Evolutionary conservation across 2,113 vertebrate species (phyloP).

Genomic region (Octodon degus): DNA sequence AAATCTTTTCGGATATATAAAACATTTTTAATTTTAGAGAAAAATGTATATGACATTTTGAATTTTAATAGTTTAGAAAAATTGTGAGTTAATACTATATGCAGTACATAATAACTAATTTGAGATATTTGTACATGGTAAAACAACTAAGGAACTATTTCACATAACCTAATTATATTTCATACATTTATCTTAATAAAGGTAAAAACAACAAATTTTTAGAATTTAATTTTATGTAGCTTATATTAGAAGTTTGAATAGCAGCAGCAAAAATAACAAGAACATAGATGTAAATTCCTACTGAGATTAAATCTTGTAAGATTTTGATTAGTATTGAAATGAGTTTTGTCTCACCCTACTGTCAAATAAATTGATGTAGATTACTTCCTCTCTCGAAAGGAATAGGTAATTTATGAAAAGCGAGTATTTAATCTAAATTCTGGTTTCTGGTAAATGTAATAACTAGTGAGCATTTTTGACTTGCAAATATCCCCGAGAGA

Average conservation of each 20-base stretch:
- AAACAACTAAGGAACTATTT: background rate
- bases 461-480: slow-evolving; percentile 5
- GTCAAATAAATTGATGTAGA: background rate
- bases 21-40: background rate
- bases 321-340: background rate
- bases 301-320: background rate
- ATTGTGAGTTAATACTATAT: background rate
- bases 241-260: background rate
- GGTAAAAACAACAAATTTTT: background rate
- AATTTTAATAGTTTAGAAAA: background rate
- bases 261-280: background rate
- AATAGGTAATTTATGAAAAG: slow-evolving; percentile 34
- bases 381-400: background rate
- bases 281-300: background rate
- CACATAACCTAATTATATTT: background rate
- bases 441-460: background rate
- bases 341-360: background rate
- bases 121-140: background rate
- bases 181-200: background rate
- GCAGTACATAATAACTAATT: background rate
- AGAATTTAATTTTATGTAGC: background rate
- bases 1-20: background rate
- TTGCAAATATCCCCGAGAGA: background rate
- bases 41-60: background rate
- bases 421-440: slow-evolving; percentile 38